Evolutionary conservation across 2,113 vertebrate species (phyloP).

Genomic region (Danio rerio): GRCz12tu NC_133182.1:59775001-59775500

Average conservation of each 20-base stretch:
- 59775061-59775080: constrained; percentile 83
- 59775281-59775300: constrained; percentile 90
- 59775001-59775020: constrained; percentile 74
- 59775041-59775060: constrained; percentile 79
- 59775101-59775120: constrained; percentile 87
- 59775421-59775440: no score
- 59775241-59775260: constrained; percentile 86
- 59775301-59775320: constrained; percentile 89
- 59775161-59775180: background rate
- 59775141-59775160: constrained; percentile 72
- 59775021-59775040: constrained; percentile 77
- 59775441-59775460: no score
- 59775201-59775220: background rate
- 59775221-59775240: constrained; percentile 79
- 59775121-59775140: constrained; percentile 85
- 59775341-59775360: constrained; percentile 85
- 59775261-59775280: constrained; percentile 87
- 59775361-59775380: constrained; percentile 83
- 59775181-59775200: background rate
- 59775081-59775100: constrained; percentile 87
- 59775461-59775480: no score
- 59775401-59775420: background rate
- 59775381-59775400: constrained; percentile 84
- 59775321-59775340: constrained; percentile 81
- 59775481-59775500: background rate